phyloP scores from a whole-genome alignment of 2,888 invertebrate genomes.

The Cyclophora albipunctata region DNA sequence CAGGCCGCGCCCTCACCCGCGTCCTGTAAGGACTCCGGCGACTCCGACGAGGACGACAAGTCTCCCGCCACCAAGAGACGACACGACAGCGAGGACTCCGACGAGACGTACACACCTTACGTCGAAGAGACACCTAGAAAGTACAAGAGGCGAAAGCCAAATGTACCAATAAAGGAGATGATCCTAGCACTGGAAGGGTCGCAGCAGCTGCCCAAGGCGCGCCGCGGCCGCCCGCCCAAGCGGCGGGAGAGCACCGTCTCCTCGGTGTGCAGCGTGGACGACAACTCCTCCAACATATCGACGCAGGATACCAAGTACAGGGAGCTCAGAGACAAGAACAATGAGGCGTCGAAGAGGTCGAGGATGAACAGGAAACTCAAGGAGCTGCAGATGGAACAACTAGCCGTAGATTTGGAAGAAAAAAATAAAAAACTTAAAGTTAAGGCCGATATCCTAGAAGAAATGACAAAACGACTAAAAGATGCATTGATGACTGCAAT shows the following conservation, averaged over 20 bases:
- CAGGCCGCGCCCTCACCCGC: conserved; percentile 50
- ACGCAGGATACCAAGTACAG: conserved; percentile 75
- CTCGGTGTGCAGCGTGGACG: conserved; percentile 60
- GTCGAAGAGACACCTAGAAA: conserved; percentile 43
- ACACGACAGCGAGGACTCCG: conserved; percentile 60
- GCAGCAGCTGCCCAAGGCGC: conserved; percentile 51
- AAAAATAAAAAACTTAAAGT: conserved; percentile 79
- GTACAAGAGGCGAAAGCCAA: conserved; percentile 52
- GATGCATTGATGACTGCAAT: conserved; percentile 79
- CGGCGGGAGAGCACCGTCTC: conserved; percentile 63
- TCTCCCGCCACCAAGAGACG: conserved; percentile 35
- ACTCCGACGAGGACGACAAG: conserved; percentile 55
- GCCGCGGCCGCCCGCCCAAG: conserved; percentile 75
- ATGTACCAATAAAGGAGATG: conserved; percentile 59
- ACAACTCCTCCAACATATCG: conserved; percentile 51
- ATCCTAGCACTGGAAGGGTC: conserved; percentile 58
- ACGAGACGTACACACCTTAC: conserved; percentile 60
- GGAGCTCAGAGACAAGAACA: conserved; percentile 84
- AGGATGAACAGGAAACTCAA: conserved; percentile 81
- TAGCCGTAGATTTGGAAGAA: conserved; percentile 73
- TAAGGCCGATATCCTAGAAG: conserved; percentile 80
- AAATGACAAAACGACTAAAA: conserved; percentile 79
- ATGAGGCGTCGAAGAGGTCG: conserved; percentile 85
- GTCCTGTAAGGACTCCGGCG: conserved; percentile 56
- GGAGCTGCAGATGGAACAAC: conserved; percentile 69